Conservation (phyloP, 2,113 vertebrate genomes). For the Thunnus thynnus region DNA sequence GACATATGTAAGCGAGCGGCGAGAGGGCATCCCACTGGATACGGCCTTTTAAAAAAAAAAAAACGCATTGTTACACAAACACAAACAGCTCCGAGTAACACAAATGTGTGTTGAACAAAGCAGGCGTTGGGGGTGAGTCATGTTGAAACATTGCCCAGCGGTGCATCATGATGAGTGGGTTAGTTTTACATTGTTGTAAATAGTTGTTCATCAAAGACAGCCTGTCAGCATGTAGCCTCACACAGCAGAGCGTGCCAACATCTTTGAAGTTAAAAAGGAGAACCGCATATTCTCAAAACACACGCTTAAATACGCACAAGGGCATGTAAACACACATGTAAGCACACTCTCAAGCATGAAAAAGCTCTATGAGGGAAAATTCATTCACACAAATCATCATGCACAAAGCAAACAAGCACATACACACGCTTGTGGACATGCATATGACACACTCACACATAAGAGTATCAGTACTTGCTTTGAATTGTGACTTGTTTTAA, state of each 20-base stretch:
- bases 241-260: conserved; percentile 51
- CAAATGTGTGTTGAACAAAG: conserved; percentile 55
- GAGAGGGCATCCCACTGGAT: conserved; percentile 27
- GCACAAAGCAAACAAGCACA: conserved; percentile 6
- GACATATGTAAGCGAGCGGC: conserved; percentile 8
- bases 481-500: conserved; percentile 52
- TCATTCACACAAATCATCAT: conserved; percentile 2
- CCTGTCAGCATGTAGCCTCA: conserved; percentile 75
- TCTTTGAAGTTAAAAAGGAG: conserved; percentile 73
- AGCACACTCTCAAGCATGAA: conserved; percentile 12
- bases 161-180: conserved; percentile 61
- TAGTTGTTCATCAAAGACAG: conserved; percentile 78
- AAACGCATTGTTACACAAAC: conserved; percentile 34
- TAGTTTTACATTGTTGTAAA: conserved; percentile 80
- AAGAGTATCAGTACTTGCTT: conserved; percentile 39
- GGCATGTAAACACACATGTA: neutral
- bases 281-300: conserved; percentile 20
- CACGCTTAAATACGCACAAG: conserved; percentile 11
- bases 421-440: neutral
- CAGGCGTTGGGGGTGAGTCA: conserved; percentile 55
- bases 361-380: conserved; percentile 14
- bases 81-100: conserved; percentile 38
- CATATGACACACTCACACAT: conserved; percentile 6
- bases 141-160: conserved; percentile 55
- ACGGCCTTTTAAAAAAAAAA: conserved; percentile 3